phyloP scores from a whole-genome alignment of 2,797 vertebrate species.

The Ctenopoma multispine region DNA sequence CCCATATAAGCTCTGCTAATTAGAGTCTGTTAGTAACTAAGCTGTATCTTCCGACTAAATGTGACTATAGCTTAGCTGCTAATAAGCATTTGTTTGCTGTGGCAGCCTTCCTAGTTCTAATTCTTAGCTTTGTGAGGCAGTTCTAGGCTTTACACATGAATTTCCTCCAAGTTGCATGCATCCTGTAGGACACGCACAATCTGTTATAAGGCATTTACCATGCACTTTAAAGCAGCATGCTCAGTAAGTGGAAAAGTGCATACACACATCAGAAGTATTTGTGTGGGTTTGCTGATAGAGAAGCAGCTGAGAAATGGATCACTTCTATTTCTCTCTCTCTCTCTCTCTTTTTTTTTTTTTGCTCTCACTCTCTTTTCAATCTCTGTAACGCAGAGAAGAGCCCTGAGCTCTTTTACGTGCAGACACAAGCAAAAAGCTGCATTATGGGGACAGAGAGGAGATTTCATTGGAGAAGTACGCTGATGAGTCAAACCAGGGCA shows the following conservation, averaged over 20 bases:
- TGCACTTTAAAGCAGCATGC: conserved; percentile 29
- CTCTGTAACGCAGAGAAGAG: conserved; percentile 66
- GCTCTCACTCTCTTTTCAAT: conserved; percentile 45
- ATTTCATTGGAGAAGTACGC: conserved; percentile 66
- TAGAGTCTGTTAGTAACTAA: neutral
- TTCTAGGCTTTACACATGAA: conserved; percentile 6
- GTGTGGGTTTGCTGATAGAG: conserved; percentile 52
- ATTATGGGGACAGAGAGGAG: conserved; percentile 72
- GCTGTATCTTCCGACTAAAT: conserved; percentile 1
- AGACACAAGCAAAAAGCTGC: conserved; percentile 75
- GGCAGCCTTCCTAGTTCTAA: neutral
- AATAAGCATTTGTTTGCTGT: neutral
- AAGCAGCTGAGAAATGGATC: conserved; percentile 54
- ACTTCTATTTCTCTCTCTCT: conserved; percentile 14
- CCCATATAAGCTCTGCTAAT: neutral
- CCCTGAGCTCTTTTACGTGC: conserved; percentile 76
- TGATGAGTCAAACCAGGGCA: conserved; percentile 56
- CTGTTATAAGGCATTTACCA: conserved; percentile 26
- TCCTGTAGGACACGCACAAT: conserved; percentile 7
- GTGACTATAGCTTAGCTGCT: neutral
- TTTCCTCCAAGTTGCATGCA: neutral
- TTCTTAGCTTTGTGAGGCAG: neutral
- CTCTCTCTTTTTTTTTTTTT: neutral
- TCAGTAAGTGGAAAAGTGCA: conserved; percentile 39
- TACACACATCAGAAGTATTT: conserved; percentile 35